Conservation (phyloP, 2,113 vertebrate species). For the Erythrocercus mccallii region DNA sequence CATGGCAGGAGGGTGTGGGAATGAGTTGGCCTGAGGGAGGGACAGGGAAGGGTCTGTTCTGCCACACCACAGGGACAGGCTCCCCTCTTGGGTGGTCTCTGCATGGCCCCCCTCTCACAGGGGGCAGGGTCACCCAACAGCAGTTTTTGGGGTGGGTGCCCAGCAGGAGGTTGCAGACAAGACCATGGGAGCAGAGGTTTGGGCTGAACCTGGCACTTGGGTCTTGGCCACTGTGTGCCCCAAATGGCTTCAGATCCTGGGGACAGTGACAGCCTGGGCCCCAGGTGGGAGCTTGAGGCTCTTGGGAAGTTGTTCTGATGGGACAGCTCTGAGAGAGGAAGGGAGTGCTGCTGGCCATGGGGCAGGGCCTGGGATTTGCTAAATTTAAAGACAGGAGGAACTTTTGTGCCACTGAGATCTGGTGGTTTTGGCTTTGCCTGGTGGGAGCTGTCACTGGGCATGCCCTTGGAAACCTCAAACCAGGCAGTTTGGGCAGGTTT, state of each 20-base stretch:
- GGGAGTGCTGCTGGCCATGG: not conserved
- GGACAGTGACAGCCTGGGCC: not conserved
- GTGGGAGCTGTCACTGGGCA: not conserved
- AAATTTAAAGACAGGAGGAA: not conserved
- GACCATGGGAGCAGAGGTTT: not conserved
- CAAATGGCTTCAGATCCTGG: not conserved
- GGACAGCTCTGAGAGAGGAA: not conserved
- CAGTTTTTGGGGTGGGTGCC: not conserved
- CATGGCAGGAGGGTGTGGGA: not conserved
- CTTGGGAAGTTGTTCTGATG: not conserved
- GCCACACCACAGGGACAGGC: not conserved
- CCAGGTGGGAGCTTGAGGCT: fast-evolving
- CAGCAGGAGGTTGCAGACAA: fast-evolving
- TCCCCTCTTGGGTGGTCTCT: not conserved
- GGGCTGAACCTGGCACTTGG: not conserved
- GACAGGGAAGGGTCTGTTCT: not conserved
- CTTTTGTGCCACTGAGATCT: not conserved
- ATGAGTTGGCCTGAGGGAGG: not conserved
- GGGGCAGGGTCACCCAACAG: not conserved
- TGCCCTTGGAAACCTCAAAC: not conserved
- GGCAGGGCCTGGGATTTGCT: not conserved
- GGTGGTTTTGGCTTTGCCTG: not conserved
- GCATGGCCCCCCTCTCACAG: no score
- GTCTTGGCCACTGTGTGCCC: not conserved
- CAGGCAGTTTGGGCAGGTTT: not conserved